A percentile compares a stretch with the other conserved stretches of the same genome.
These are phyloP conservation scores for Archilochus colubris DNA, from an alignment of 2,113 vertebrate species.

Conservation along the genomic window DNA sequence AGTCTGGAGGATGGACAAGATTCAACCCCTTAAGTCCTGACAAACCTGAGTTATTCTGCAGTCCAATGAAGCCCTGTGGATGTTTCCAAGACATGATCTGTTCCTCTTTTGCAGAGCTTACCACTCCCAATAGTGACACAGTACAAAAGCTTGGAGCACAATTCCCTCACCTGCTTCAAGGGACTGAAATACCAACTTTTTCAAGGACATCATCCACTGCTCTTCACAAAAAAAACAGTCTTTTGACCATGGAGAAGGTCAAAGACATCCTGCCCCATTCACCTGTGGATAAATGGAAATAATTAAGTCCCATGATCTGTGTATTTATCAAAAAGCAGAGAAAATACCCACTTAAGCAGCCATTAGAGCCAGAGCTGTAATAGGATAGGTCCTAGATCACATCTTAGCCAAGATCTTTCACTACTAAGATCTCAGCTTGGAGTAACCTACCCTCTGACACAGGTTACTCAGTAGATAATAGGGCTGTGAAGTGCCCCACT, in stretches of 20 bases:
- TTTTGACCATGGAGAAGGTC: not conserved
- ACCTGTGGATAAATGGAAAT: not conserved
- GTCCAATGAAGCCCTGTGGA: not conserved
- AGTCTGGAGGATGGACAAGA: not conserved
- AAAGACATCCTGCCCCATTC: not conserved
- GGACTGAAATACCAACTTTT: not conserved
- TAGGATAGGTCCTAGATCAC: not conserved
- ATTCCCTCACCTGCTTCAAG: not conserved
- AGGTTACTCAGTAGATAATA: not conserved
- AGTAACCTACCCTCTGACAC: not conserved
- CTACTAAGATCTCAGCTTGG: not conserved
- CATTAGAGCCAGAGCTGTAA: not conserved
- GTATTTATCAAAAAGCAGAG: not conserved
- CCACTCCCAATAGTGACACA: not conserved
- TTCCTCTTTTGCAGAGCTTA: not conserved
- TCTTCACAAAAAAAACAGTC: not conserved
- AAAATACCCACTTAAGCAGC: not conserved
- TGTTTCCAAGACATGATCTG: not conserved
- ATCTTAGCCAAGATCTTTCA: not conserved
- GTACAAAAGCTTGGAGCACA: not conserved
- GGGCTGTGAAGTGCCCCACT: not conserved
- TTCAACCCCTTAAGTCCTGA: rapidly evolving
- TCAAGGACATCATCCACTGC: not conserved
- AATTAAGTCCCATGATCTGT: not conserved
- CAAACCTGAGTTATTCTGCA: not conserved